Conservation (phyloP, 2,113 vertebrate species). For the Telmatochromis brachygnathus region DNA sequence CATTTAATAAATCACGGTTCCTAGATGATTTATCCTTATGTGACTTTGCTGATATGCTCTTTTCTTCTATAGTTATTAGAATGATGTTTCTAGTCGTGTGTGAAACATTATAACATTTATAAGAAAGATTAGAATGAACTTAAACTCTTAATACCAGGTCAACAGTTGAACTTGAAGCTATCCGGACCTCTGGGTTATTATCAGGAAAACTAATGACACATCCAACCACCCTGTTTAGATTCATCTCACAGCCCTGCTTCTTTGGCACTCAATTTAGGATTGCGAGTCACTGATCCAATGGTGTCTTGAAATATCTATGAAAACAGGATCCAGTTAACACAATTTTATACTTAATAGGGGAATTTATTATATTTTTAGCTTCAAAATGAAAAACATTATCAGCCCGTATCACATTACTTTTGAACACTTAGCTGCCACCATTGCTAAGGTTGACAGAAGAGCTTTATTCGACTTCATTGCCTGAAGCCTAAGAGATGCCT, state of each 20-base stretch:
- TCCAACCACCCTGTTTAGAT: neutral
- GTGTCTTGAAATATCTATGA: neutral
- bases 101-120: neutral
- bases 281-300: neutral
- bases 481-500: neutral
- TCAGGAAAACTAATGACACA: neutral
- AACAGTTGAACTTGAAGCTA: neutral
- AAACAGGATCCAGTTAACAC: neutral
- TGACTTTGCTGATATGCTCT: neutral
- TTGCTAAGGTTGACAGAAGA: neutral
- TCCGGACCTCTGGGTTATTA: neutral
- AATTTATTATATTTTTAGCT: neutral
- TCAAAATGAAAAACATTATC: neutral
- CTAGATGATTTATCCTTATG: accelerated
- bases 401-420: neutral
- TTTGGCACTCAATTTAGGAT: neutral
- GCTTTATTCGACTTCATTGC: neutral
- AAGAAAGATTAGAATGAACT: neutral
- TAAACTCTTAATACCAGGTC: neutral
- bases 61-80: neutral
- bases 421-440: neutral
- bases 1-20: neutral
- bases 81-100: accelerated
- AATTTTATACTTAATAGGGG: neutral
- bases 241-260: neutral